These are phyloP conservation scores for Danio rerio DNA, from an alignment of 2,113 vertebrate species.

Conservation along the genomic window DNA sequence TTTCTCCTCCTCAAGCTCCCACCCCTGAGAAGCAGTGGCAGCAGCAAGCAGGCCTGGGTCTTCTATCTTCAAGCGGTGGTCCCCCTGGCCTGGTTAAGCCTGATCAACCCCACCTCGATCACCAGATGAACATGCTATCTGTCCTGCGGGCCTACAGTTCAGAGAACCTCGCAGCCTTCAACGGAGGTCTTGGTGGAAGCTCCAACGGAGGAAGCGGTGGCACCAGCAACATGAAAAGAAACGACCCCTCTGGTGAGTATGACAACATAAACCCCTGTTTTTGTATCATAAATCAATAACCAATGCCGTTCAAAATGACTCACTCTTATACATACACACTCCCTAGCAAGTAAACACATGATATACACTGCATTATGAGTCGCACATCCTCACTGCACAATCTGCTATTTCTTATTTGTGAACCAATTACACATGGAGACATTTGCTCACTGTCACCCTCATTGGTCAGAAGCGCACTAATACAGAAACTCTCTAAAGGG, in stretches of 20 bases:
- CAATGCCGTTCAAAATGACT: not conserved
- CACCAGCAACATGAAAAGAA: constrained; percentile 89
- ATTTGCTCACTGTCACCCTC: constrained; percentile 19
- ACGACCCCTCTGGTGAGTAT: constrained; percentile 96
- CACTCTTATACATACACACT: not conserved
- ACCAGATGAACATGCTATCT: constrained; percentile 97
- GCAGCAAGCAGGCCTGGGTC: constrained; percentile 83
- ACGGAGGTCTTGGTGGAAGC: constrained; percentile 87
- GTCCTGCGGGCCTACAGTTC: constrained; percentile 97
- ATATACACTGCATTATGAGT: constrained; percentile 8
- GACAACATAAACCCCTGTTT: constrained; percentile 33
- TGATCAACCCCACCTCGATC: constrained; percentile 89
- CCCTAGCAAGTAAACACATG: not conserved
- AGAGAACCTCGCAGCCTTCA: constrained; percentile 93
- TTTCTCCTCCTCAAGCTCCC: constrained; percentile 68
- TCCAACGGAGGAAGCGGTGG: constrained; percentile 72
- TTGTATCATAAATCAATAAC: not conserved
- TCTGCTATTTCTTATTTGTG: constrained; percentile 46
- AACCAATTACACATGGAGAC: constrained; percentile 11
- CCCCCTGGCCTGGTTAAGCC: constrained; percentile 85
- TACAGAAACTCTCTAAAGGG: constrained; percentile 59
- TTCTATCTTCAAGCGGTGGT: constrained; percentile 83
- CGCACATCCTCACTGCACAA: constrained; percentile 7
- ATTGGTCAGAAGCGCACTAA: constrained; percentile 37
- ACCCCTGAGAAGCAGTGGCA: constrained; percentile 92